Conservation (phyloP, 1,140 invertebrate genomes). For the Augochlora pura region DNA sequence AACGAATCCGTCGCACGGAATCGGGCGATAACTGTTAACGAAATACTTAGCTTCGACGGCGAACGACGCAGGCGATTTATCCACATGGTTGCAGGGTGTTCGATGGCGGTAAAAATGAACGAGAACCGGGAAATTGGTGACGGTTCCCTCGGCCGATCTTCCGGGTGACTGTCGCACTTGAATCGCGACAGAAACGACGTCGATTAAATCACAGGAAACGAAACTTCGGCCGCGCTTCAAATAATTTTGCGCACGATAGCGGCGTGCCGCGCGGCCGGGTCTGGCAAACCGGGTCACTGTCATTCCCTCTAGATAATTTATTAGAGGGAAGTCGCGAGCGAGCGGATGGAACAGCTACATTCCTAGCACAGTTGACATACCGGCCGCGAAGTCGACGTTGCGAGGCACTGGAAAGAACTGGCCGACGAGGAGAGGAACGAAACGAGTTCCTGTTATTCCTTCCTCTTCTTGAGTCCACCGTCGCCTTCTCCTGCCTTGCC, state of each 20-base stretch:
- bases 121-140: background rate
- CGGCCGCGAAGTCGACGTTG: conserved; percentile 41
- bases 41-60: conserved; percentile 23
- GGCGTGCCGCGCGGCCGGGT: background rate
- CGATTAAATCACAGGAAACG: background rate
- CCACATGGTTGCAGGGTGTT: background rate
- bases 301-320: conserved; percentile 27
- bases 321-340: conserved; percentile 32
- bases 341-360: conserved; percentile 25
- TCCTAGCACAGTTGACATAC: conserved; percentile 10
- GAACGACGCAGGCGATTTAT: background rate
- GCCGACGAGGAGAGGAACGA: conserved; percentile 41
- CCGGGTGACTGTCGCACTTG: background rate
- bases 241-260: background rate
- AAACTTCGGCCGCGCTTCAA: background rate
- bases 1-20: too few species aligned
- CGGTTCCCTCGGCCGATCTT: background rate
- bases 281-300: conserved; percentile 54
- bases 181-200: too few species aligned
- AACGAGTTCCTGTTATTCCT: conserved; percentile 55
- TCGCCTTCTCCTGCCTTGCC: conserved; percentile 35
- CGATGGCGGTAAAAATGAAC: too few species aligned
- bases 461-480: conserved; percentile 47
- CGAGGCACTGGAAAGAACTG: conserved; percentile 61
- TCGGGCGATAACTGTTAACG: background rate